A percentile compares a stretch with the other conserved stretches of the same genome.
phyloP scores from a whole-genome alignment of 2,888 invertebrate species.

The Epiblema foenella region DNA sequence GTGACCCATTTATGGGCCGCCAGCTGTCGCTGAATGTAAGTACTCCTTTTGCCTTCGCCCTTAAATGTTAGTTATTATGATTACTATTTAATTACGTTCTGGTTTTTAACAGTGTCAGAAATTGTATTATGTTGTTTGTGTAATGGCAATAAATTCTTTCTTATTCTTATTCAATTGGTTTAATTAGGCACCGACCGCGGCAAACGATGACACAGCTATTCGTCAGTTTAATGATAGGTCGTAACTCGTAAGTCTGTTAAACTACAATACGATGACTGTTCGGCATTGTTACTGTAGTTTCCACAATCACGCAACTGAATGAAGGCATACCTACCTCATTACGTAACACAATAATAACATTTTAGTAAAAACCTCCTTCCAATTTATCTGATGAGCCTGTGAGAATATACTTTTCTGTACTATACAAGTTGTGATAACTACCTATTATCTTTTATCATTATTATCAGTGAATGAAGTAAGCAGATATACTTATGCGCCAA shows the following conservation, averaged over 20 bases:
- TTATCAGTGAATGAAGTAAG: slow-evolving; percentile 37
- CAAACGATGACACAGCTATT: slow-evolving; percentile 16
- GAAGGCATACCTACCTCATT: slow-evolving; percentile 33
- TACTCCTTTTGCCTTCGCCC: no score
- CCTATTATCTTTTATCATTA: slow-evolving; percentile 38
- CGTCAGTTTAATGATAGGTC: slow-evolving; percentile 24
- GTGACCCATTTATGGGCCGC: no score
- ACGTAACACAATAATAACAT: slow-evolving; percentile 30
- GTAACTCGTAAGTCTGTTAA: slow-evolving; percentile 12
- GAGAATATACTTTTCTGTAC: not conserved
- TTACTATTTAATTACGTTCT: no score
- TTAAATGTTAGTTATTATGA: no score
- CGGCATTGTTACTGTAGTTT: slow-evolving; percentile 33
- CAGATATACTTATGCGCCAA: slow-evolving; percentile 30
- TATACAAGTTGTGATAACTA: slow-evolving; percentile 16
- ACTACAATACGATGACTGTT: slow-evolving; percentile 41
- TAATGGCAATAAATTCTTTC: no score
- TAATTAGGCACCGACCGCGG: not conserved
- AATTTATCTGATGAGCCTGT: slow-evolving; percentile 19
- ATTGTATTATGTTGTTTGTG: no score
- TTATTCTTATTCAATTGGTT: not conserved
- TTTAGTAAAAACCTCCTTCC: slow-evolving; percentile 23
- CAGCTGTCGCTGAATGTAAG: no score
- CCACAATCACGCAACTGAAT: slow-evolving; percentile 38
- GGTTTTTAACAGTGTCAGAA: no score